Evolutionary conservation across 2,797 vertebrate species (phyloP), one percentile per base, ranked within the genome.

Genomic region (Jordanella pulchra): DNA sequence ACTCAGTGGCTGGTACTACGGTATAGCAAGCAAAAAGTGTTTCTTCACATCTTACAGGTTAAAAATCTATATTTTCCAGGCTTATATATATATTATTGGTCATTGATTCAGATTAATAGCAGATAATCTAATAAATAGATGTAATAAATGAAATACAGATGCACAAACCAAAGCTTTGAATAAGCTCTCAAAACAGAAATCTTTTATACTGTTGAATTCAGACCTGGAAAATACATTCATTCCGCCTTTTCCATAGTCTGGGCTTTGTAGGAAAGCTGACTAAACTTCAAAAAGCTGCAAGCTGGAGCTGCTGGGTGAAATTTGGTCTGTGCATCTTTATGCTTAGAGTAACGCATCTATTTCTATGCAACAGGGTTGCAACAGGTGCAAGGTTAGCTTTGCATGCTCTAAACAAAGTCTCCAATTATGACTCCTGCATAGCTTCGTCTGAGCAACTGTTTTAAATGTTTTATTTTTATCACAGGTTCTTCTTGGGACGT

Each of bases 381-480:
- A 76, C 42, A 66, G 28, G 55, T 63, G 63, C 1, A n/a, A 32
- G 44, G 13, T 51, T 50, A 7, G 4, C 44, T 42, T 55, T 68
- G 28, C 51, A 18, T 32, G 28, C 39, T 55, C 25, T 47, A 27
- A 45, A 66, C 44, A 53, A 53, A 15, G 44, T 32, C 1, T 47
- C 28, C 27, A 67, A 32, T 56, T 28, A 25, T 39, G 2, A 75
- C 39, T 75, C 3, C 17, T 45, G 30, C 63, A 9, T 27, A 39
- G 12, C 28, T 72, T 66, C 61, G 10, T 21, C 39, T 11, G 45
- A 27, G 55, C 2, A 32, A 28, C 13, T 23, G 18, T 17, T 70
- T 75, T 48, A 48, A 58, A 71, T 39, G 55, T 58, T 53, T 25
- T 61, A 67, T 73, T 60, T 73, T 51, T 55, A 72, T 44, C 44